These are phyloP conservation scores for Miichthys miiuy DNA, from an alignment of 2,797 vertebrate species.

Conservation along the genomic window DNA sequence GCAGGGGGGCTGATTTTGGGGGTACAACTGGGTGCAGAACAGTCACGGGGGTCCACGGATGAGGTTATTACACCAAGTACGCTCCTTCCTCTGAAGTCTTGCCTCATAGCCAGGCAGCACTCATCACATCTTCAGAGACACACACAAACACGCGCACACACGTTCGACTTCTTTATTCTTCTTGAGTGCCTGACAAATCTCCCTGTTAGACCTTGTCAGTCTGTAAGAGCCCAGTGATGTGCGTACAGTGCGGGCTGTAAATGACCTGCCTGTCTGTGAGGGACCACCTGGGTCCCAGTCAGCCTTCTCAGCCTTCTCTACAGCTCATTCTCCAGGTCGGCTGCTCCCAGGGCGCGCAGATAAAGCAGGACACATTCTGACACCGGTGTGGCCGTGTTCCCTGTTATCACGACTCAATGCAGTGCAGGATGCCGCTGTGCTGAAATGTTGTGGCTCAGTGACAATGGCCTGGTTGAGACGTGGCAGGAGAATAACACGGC, in stretches of 20 bases:
- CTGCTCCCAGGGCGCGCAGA: conserved; percentile 66
- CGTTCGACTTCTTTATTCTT: conserved; percentile 78
- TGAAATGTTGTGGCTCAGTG: conserved; percentile 73
- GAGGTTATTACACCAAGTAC: conserved; percentile 77
- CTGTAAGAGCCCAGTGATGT: conserved; percentile 73
- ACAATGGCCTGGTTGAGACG: conserved; percentile 72
- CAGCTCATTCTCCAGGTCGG: conserved; percentile 70
- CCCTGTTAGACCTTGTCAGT: conserved; percentile 79
- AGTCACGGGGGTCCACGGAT: conserved; percentile 73
- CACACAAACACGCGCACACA: conserved; percentile 39
- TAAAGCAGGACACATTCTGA: conserved; percentile 78
- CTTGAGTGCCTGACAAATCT: conserved; percentile 79
- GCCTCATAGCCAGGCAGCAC: conserved; percentile 69
- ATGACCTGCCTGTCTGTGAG: conserved; percentile 79
- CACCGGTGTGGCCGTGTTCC: conserved; percentile 74
- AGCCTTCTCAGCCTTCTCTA: conserved; percentile 63
- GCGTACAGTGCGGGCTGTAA: conserved; percentile 73
- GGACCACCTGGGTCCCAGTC: conserved; percentile 81
- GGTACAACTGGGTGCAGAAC: conserved; percentile 65
- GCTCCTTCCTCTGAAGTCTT: conserved; percentile 69
- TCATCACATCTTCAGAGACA: conserved; percentile 55
- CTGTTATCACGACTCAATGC: conserved; percentile 75
- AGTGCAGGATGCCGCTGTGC: conserved; percentile 73
- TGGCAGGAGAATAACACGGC: conserved; percentile 64
- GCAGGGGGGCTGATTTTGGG: conserved; percentile 73